A percentile compares a stretch with the other conserved stretches of the same genome.
Evolutionary conservation across 2,888 invertebrate genomes (phyloP).

Genomic region (Limenitis camilla): DNA sequence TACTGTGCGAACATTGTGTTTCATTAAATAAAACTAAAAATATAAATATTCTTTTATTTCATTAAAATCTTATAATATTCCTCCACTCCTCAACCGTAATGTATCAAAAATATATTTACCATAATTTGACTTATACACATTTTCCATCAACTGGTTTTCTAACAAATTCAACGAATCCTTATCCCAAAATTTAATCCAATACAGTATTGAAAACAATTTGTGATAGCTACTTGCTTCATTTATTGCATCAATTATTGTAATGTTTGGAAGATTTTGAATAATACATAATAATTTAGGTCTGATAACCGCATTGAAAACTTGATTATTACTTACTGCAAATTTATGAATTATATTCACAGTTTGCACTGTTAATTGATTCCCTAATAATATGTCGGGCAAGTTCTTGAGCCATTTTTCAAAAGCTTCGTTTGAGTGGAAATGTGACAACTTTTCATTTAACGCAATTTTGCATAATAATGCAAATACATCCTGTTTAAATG

Average conservation of each 20-base stretch:
- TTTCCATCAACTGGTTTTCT: conserved; percentile 51
- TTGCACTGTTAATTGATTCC: conserved; percentile 60
- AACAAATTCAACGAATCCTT: conserved; percentile 53
- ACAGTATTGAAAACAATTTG: conserved; percentile 70
- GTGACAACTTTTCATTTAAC: conserved; percentile 50
- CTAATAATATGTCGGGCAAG: conserved; percentile 73
- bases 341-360: conserved; percentile 73
- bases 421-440: conserved; percentile 50
- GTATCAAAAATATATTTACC: conserved; percentile 59
- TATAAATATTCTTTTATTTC: conserved; percentile 10
- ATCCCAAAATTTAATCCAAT: conserved; percentile 68
- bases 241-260: conserved; percentile 51
- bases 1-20: conserved; percentile 17
- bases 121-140: conserved; percentile 48
- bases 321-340: conserved; percentile 73
- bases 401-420: conserved; percentile 70
- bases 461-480: conserved; percentile 60
- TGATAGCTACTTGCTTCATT: conserved; percentile 57
- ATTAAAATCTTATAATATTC: conserved; percentile 26
- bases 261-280: conserved; percentile 57
- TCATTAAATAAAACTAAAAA: conserved; percentile 24
- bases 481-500: conserved; percentile 56
- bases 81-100: conserved; percentile 47
- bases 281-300: conserved; percentile 56
- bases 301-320: conserved; percentile 64